Percentiles rank a stretch among this genome's conserved stretches.
Conservation (phyloP, 2,113 vertebrate genomes). For the Chloropsis cyanopogon region DNA sequence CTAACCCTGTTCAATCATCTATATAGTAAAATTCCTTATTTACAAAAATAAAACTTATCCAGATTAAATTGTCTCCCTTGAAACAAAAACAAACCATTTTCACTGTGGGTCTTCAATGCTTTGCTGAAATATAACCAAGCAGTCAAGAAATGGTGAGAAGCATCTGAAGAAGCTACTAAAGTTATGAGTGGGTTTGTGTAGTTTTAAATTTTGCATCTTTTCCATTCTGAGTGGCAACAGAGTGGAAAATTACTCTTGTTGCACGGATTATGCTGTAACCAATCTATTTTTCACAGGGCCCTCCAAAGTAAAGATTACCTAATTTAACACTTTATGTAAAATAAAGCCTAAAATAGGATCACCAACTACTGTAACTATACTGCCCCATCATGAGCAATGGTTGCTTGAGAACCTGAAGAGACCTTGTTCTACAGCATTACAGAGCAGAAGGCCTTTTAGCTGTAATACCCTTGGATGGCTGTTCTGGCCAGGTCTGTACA, state of each 20-base stretch:
- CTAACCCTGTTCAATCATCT: neutral
- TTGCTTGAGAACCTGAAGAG: neutral
- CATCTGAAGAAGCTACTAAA: neutral
- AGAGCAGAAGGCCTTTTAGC: neutral
- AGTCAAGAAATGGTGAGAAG: neutral
- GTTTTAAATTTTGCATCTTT: neutral
- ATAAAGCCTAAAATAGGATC: neutral
- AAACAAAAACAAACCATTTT: neutral
- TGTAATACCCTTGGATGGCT: neutral
- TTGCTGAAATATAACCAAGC: neutral
- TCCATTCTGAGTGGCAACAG: neutral
- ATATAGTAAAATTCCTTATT: neutral
- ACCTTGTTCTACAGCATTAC: neutral
- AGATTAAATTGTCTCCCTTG: neutral
- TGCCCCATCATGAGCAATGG: neutral
- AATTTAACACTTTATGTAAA: neutral
- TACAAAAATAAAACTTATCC: neutral
- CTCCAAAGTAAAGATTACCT: neutral
- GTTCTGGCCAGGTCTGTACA: neutral
- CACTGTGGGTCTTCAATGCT: neutral
- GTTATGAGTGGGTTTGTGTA: neutral
- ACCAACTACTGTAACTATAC: neutral
- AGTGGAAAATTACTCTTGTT: neutral
- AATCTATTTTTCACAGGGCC: neutral
- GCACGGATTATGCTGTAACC: neutral